A percentile compares a stretch with the other conserved stretches of the same genome.
phyloP scores from a whole-genome alignment of 1,140 invertebrate species.

The Halyomorpha halys region DNA sequence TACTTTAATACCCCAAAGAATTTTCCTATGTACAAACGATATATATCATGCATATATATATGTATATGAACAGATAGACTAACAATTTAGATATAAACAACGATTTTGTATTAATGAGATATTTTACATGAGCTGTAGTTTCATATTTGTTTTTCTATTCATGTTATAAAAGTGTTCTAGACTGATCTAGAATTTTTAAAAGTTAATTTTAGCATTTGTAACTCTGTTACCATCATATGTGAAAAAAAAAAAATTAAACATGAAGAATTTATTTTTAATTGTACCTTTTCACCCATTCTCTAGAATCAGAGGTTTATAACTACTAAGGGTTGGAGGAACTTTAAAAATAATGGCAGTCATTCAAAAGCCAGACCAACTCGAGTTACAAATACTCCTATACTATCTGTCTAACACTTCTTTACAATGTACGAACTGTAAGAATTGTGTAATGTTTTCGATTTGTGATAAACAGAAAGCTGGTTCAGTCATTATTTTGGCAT shows the following conservation, averaged over 20 bases:
- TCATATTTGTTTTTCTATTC: slow-evolving; percentile 22
- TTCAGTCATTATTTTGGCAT: too few species aligned
- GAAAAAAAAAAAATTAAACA: slow-evolving; percentile 1
- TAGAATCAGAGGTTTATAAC: too few species aligned
- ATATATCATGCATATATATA: slow-evolving; percentile 7
- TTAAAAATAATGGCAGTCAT: too few species aligned
- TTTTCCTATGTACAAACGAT: slow-evolving; percentile 20
- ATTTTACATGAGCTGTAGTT: slow-evolving; percentile 23
- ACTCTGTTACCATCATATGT: slow-evolving; percentile 18
- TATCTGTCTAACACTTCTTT: too few species aligned
- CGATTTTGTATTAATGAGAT: slow-evolving; percentile 24
- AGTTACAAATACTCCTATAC: too few species aligned
- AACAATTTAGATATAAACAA: slow-evolving; percentile 16
- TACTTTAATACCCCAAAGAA: slow-evolving; percentile 10
- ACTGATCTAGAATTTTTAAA: slow-evolving; percentile 20
- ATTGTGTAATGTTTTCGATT: too few species aligned
- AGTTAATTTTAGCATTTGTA: slow-evolving; percentile 15
- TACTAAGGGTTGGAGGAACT: too few species aligned
- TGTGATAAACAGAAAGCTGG: too few species aligned
- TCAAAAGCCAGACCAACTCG: too few species aligned
- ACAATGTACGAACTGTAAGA: too few species aligned
- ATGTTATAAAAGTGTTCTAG: slow-evolving; percentile 21
- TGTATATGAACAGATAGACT: slow-evolving; percentile 17
- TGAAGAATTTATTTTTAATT: too few species aligned
- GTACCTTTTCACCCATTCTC: too few species aligned